Evolutionary conservation across 2,113 vertebrate species (phyloP).

Genomic region (Mixornis gularis): DNA sequence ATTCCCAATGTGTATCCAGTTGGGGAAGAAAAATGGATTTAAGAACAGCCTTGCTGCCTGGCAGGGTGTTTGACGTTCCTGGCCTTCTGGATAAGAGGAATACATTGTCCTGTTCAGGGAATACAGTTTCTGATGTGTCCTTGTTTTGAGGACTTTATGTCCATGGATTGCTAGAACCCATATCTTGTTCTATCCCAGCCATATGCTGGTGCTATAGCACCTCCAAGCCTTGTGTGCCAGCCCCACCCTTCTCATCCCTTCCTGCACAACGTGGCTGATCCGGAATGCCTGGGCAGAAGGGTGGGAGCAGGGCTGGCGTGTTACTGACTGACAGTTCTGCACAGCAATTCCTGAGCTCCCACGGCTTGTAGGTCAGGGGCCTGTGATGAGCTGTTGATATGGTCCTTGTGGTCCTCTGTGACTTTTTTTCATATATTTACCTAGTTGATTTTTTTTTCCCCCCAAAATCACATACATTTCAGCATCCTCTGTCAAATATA

Average conservation of each 20-base stretch:
- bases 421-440: not conserved
- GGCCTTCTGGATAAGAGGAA: not conserved
- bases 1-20: not conserved
- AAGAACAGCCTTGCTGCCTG: not conserved
- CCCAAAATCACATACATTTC: not conserved
- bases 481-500: not conserved
- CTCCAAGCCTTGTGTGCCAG: not conserved
- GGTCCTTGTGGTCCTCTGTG: not conserved
- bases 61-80: not conserved
- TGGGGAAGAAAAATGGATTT: not conserved
- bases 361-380: fast-evolving
- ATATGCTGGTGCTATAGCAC: not conserved
- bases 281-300: not conserved
- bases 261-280: not conserved
- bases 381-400: fast-evolving
- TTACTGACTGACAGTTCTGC: not conserved
- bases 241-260: not conserved
- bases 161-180: fast-evolving
- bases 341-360: not conserved
- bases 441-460: not conserved
- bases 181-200: not conserved
- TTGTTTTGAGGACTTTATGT: not conserved
- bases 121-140: not conserved
- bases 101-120: not conserved
- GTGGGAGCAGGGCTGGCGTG: not conserved